Percentiles rank a stretch among this genome's conserved stretches.
Evolutionary conservation across 1,140 invertebrate genomes (phyloP).

Genomic region (Zaprionus lachaisei): DNA sequence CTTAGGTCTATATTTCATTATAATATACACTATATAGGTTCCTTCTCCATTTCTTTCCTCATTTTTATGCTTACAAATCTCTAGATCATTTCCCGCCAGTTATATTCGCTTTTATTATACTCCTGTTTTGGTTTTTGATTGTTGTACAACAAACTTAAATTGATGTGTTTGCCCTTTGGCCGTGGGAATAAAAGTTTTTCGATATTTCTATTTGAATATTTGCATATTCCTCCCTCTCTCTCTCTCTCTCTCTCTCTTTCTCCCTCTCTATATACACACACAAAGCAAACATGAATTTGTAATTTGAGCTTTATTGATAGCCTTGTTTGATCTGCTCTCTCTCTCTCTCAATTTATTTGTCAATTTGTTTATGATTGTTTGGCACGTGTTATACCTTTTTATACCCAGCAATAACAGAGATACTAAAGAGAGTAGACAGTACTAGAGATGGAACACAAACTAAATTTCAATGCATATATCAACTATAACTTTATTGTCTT

Average conservation of each 20-base stretch:
- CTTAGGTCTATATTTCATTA: too few species aligned
- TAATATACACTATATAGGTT: background rate
- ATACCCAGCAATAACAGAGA: background rate
- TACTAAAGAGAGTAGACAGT: too few species aligned
- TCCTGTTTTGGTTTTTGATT: slow-evolving; percentile 16
- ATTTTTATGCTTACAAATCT: background rate
- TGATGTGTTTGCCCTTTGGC: slow-evolving; percentile 10
- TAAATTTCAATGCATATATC: slow-evolving; percentile 53
- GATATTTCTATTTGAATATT: slow-evolving; percentile 57
- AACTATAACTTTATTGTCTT: slow-evolving; percentile 76
- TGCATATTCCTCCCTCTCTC: background rate
- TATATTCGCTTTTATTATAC: background rate
- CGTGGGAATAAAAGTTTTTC: slow-evolving; percentile 33
- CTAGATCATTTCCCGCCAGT: background rate
- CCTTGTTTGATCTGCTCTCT: slow-evolving; percentile 7
- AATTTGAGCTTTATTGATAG: slow-evolving; percentile 73
- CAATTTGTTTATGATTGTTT: slow-evolving; percentile 41
- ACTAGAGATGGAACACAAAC: too few species aligned
- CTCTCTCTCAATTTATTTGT: slow-evolving; percentile 11
- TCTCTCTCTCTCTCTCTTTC: too few species aligned
- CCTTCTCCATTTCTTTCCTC: background rate
- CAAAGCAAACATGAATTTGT: slow-evolving; percentile 59
- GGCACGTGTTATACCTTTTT: slow-evolving; percentile 26
- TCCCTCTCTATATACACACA: background rate
- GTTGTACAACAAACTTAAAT: background rate